Conservation (phyloP, 2,113 vertebrate genomes). For the Channa argus region DNA sequence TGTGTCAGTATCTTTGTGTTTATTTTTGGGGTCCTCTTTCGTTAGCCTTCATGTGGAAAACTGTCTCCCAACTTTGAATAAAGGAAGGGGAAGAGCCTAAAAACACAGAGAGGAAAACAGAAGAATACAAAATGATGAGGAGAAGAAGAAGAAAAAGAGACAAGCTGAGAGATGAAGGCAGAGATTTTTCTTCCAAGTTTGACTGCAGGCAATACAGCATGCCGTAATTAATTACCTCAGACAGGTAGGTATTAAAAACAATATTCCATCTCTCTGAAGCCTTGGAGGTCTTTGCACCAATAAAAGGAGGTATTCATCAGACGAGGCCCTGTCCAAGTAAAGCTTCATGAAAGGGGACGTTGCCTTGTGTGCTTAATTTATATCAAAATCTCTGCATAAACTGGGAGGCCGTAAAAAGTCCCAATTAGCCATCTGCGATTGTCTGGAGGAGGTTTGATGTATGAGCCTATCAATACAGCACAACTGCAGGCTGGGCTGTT, state of each 20-base stretch:
- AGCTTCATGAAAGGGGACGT: constrained; percentile 51
- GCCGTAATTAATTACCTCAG: constrained; percentile 95
- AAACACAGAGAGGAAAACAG: constrained; percentile 65
- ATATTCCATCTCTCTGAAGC: constrained; percentile 73
- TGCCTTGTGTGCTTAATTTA: constrained; percentile 72
- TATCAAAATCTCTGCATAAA: constrained; percentile 73
- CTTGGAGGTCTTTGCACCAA: constrained; percentile 74
- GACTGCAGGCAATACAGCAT: constrained; percentile 88
- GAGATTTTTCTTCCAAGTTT: constrained; percentile 72
- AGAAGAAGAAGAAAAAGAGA: constrained; percentile 28
- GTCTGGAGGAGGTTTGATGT: constrained; percentile 72
- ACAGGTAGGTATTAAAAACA: constrained; percentile 90
- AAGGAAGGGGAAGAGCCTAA: constrained; percentile 85
- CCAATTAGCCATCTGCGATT: constrained; percentile 79
- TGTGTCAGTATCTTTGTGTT: too few species aligned
- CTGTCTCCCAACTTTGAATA: constrained; percentile 26
- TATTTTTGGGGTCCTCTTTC: too few species aligned
- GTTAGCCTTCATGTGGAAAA: too few species aligned
- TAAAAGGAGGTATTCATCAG: constrained; percentile 78
- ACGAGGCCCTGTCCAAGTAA: constrained; percentile 62
- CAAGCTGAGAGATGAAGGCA: constrained; percentile 44
- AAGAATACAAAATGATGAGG: constrained; percentile 3
- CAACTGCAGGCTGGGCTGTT: constrained; percentile 64
- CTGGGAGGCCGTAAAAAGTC: constrained; percentile 70
- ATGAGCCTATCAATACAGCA: constrained; percentile 73